Evolutionary conservation across 1,140 invertebrate species (phyloP).

Genomic region (Maconellicoccus hirsutus): DNA sequence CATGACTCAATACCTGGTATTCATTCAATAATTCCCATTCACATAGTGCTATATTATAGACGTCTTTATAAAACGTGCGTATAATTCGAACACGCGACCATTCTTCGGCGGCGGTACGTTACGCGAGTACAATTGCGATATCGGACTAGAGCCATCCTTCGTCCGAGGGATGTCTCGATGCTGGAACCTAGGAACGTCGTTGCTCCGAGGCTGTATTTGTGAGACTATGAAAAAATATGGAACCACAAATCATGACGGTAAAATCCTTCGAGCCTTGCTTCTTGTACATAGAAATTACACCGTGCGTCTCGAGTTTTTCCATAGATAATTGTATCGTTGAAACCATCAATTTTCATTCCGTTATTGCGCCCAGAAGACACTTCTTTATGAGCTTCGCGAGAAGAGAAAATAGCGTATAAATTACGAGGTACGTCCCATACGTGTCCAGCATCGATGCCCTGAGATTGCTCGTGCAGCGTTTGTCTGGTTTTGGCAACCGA

Average conservation of each 20-base stretch:
- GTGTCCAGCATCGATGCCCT: too few relatives aligned
- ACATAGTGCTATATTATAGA: neutral
- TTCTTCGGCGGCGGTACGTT: neutral
- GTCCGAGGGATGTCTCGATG: too few relatives aligned
- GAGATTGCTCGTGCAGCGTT: neutral
- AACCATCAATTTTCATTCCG: constrained; percentile 22
- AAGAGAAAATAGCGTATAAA: constrained; percentile 10
- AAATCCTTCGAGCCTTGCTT: neutral
- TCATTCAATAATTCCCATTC: constrained; percentile 18
- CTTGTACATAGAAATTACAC: constrained; percentile 10
- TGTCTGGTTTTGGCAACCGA: constrained; percentile 1
- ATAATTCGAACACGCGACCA: neutral
- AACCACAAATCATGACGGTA: constrained; percentile 20
- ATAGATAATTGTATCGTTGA: constrained; percentile 19
- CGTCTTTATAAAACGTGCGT: neutral
- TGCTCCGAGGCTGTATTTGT: neutral
- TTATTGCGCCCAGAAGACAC: constrained; percentile 20
- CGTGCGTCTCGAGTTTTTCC: neutral
- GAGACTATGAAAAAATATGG: neutral
- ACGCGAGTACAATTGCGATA: too few relatives aligned
- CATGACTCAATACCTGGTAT: constrained; percentile 18
- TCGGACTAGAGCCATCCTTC: too few relatives aligned
- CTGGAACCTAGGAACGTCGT: neutral
- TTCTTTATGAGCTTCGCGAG: neutral
- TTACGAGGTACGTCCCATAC: neutral